Evolutionary conservation across 2,797 vertebrate genomes (phyloP), one percentile per base, ranked within the genome.

Genomic region (Oryzias sinensis): DNA sequence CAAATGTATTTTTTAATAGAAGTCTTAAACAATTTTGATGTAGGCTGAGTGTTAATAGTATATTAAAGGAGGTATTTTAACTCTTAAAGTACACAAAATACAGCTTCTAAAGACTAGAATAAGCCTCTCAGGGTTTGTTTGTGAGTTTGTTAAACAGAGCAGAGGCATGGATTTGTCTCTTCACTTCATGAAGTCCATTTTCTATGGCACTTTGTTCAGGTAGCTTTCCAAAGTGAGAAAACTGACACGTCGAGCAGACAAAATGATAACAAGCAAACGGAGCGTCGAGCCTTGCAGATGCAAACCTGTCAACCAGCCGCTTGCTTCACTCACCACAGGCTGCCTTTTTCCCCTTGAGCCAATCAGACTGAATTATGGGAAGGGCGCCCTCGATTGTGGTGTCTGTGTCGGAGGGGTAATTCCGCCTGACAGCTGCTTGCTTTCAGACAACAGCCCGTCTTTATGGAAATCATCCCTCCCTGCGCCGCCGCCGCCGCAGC

Each of bases 271-370:
- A 84, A 86, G 87, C 84, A 80, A 89, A 83, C 67, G 80, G 62
- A 2, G 42, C 53, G 24, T 70, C 79, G 53, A 60, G 78, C 85
- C 76, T 42, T 43, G 49, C 75, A 68, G 70, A 87, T 76, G 79
- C 83, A 83, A 81, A 86, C 79, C 84, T 87, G 88, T 89, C 89
- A 89, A 75, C 20, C 76, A 65, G 78, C 64, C 69, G 70, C 83
- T 81, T 82, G 83, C 82, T 79, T 85, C 83, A 48, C 86, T 84
- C 89, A 82, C 82, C 66, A 49, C 84, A 78, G 84, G 81, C 86
- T 87, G 86, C 88, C 83, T 89, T 90, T 89, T 90, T 85, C 88
- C 87, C 87, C 88, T 90, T 89, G 82, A 90, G 89, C 88, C 89
- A 90, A 90, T 90, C 89, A 90, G 83, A 87, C 80, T 88, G 86